Evolutionary conservation across 2,888 invertebrate species (phyloP).

Genomic region (Tricholauxania praeusta): DNA sequence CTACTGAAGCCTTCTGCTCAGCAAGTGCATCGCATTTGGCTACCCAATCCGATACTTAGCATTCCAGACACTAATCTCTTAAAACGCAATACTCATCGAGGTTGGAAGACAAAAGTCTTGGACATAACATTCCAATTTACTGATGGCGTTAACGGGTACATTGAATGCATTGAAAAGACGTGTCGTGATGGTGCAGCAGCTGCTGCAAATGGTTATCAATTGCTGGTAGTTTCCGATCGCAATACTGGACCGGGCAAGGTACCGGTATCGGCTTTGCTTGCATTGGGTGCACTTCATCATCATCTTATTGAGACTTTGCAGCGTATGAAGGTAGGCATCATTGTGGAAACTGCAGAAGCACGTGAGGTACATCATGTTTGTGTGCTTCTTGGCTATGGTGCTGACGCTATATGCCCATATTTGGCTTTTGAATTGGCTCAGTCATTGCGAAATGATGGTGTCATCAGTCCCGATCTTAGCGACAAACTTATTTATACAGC

Average conservation of each 20-base stretch:
- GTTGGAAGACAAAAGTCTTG: conserved; percentile 88
- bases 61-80: conserved; percentile 90
- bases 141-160: conserved; percentile 81
- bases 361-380: conserved; percentile 97
- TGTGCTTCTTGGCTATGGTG: conserved; percentile 94
- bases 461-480: conserved; percentile 80
- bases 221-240: conserved; percentile 89
- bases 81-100: conserved; percentile 84
- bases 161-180: conserved; percentile 83
- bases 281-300: conserved; percentile 95
- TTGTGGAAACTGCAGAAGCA: conserved; percentile 97
- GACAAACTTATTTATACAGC: conserved; percentile 87
- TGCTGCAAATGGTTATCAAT: conserved; percentile 81
- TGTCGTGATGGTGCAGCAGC: conserved; percentile 86
- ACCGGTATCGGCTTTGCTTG: conserved; percentile 85
- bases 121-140: conserved; percentile 88
- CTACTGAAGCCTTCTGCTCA: conserved; percentile 89
- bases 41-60: conserved; percentile 94
- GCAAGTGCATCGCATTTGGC: conserved; percentile 90
- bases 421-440: conserved; percentile 94
- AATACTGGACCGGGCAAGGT: conserved; percentile 74
- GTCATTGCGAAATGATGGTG: conserved; percentile 86
- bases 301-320: conserved; percentile 93
- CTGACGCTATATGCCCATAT: conserved; percentile 98
- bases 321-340: conserved; percentile 95